Base-by-base conservation (phyloP, 2,797 vertebrate species). In the Amniataba percoides region DNA sequence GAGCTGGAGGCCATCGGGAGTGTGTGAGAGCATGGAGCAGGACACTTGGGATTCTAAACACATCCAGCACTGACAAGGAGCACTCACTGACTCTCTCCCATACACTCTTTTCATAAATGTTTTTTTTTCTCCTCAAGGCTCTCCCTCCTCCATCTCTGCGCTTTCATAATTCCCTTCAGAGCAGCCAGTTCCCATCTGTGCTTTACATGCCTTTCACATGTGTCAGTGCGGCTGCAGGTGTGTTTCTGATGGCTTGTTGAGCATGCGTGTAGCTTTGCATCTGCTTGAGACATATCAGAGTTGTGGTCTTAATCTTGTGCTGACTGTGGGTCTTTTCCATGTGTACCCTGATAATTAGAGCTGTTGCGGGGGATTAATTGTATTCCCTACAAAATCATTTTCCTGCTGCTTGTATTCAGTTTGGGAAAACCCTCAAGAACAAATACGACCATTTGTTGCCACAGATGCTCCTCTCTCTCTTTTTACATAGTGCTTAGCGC, bases 1-100 rank as follows among this genome's bases (percentile, higher is more conserved):
- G 77, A 67, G 75, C 80, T 27, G 46, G 48, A 73, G 83, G 77
- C 78, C 69, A 25, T 57, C 43, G 7, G 48, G 55, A 65, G 56
- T 1, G 75, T 87, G 55, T 74, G 74, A 59, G 83, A 83, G 88
- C 74, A 60, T 6, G 75, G 84, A 68, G 84, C 82, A 5, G 59
- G 10, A 61, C 89, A 70, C 86, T 12, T 0, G 73, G 77, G 82
- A 81, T 39, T 53, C 74, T 43, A 15, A 65, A 82, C 83, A 64
- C 87, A 71, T 78, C 73, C 45, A 70, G 25, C 57, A 43, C 65
- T 60, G 68, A 67, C 52, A 71, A 31, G 51, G 64, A 68, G 71
- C 82, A 46, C 74, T 79, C 69, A 27, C 80, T 10, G 13, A 39
- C 63, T 67, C 76, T 62, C 57, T 11, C 48, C 10, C 51, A 16